A percentile compares a stretch with the other conserved stretches of the same genome.
These are phyloP conservation scores for Otus scops DNA, from an alignment of 2,797 vertebrate species.

Conservation along the genomic window DNA sequence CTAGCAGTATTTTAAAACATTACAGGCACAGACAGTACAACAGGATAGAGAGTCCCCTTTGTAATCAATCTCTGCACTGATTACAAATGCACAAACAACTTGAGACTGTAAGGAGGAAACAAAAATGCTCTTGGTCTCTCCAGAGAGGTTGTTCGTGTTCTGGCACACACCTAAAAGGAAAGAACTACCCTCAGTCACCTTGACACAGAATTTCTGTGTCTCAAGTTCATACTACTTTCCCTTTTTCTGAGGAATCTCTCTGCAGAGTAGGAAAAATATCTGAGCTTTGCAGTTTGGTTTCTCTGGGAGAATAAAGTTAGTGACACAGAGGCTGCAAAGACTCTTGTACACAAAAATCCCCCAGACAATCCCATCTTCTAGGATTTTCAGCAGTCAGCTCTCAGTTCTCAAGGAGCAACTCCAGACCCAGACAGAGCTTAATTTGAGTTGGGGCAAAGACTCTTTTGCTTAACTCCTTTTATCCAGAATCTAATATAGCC, in stretches of 20 bases:
- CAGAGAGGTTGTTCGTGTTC: neutral
- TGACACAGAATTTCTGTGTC: constrained; percentile 14
- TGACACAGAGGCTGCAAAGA: neutral
- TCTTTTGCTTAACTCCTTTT: neutral
- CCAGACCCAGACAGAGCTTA: neutral
- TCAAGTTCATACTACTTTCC: neutral
- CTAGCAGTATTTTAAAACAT: neutral
- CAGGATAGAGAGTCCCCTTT: neutral
- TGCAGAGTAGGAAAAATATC: neutral
- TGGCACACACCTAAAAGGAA: neutral
- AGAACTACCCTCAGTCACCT: neutral
- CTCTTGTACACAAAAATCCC: neutral
- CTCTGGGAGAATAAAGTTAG: neutral
- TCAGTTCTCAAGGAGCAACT: neutral
- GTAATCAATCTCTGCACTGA: neutral
- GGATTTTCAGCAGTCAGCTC: neutral
- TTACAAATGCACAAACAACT: neutral
- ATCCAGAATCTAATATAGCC: neutral
- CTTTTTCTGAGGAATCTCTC: neutral
- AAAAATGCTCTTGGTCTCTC: neutral
- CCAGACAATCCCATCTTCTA: neutral
- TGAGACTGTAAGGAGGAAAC: neutral
- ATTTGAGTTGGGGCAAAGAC: neutral
- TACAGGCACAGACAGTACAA: neutral
- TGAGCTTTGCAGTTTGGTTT: neutral